Evolutionary conservation across 2,113 vertebrate genomes (phyloP), one percentile per base, ranked within the genome.

Genomic region (Labrus mixtus): DNA sequence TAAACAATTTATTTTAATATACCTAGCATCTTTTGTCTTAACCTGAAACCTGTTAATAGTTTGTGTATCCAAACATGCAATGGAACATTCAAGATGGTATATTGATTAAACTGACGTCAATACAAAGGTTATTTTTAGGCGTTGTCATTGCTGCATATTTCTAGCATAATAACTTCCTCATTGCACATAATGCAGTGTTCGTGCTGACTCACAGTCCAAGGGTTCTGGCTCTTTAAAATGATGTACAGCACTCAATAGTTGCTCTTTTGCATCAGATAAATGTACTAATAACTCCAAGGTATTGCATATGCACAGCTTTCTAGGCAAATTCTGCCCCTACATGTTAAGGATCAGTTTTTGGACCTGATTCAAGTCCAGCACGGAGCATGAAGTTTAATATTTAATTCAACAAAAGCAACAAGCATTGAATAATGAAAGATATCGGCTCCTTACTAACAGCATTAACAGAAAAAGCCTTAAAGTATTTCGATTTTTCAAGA

Each of bases 181-280:
- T 39, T 48, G 13, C 12, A 17, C 8, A 22, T 20, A 23, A 15
- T 20, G 6, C 19, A 20, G 33, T 60, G 8, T 48, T 54, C 22
- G n/a, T 48, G 36, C 71, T 71, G 53, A 85, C 43, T 73, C 76
- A 76, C 56, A 59, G 61, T 33, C 76, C 56, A 55, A 16, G 39
- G 39, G n/a, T 51, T 66, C 11, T 11, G 12, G 25, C 36, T 79
- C 33, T 51, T 82, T 15, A 57, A 68, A 55, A 37, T 25, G 33
- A 6, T 11, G 3, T 19, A 8, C 2, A 55, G 2, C 17, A 37
- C 36, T 41, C 68, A 13, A 57, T 58, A 76, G 51, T 66, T 79
- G 10, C 13, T 51, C 20, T 64, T 8, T 45, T 36, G 8, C 10
- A 57, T 56, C 37, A 39, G 57, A 33, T 62, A 12, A 48, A 23